phyloP scores from a whole-genome alignment of 2,113 vertebrate genomes.

The Planiliza haematocheilus region DNA sequence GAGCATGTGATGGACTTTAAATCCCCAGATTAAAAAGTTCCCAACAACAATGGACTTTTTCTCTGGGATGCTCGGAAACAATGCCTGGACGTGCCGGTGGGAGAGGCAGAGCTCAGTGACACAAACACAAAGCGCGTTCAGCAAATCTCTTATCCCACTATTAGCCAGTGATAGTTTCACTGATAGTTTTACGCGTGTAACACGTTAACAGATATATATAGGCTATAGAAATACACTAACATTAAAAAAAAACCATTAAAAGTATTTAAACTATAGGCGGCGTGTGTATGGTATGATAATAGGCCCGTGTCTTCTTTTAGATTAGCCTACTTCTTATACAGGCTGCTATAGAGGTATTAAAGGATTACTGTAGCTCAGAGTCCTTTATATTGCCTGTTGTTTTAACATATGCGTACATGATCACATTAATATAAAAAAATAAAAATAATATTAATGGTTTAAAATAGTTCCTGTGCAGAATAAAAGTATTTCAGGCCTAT shows the following conservation, averaged over 20 bases:
- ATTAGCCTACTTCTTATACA: constrained; percentile 48
- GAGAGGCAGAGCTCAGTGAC: constrained; percentile 32
- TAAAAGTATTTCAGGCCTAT: background rate
- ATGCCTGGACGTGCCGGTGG: constrained; percentile 41
- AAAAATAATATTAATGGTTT: background rate
- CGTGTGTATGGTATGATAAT: background rate
- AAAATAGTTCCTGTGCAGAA: background rate
- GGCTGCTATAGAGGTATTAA: constrained; percentile 56
- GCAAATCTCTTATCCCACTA: background rate
- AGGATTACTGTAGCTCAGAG: constrained; percentile 37
- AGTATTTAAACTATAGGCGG: background rate
- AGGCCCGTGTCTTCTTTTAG: constrained; percentile 20
- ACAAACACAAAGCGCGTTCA: constrained; percentile 1
- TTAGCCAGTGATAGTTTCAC: background rate
- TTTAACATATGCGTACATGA: background rate
- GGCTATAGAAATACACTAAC: too few relatives aligned
- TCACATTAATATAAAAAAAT: background rate
- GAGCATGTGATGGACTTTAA: constrained; percentile 81
- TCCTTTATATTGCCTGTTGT: background rate
- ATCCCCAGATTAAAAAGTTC: constrained; percentile 81
- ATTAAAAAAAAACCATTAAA: too few relatives aligned
- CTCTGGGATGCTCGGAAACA: constrained; percentile 69
- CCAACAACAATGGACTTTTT: constrained; percentile 79
- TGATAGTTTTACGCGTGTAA: background rate
- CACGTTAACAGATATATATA: too few relatives aligned